A percentile compares a stretch with the other conserved stretches of the same genome.
These are phyloP conservation scores for Hylia prasina DNA, from an alignment of 2,113 vertebrate genomes.

Conservation along the genomic window DNA sequence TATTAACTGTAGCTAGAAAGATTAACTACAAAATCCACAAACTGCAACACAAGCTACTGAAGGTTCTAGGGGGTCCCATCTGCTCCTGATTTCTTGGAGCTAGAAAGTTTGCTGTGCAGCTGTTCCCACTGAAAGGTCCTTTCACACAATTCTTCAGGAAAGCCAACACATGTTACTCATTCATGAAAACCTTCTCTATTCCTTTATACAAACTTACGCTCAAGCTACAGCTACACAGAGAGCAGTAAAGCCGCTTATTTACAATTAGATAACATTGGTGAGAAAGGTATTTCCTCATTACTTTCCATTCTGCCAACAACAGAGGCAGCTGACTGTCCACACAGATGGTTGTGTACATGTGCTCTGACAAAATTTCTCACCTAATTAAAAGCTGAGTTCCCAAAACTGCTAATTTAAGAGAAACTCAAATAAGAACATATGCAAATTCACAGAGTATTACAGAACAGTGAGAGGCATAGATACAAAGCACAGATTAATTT, in stretches of 20 bases:
- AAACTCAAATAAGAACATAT: not conserved
- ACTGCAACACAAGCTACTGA: not conserved
- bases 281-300: not conserved
- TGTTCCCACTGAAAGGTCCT: slow-evolving; percentile 50
- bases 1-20: not conserved
- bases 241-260: not conserved
- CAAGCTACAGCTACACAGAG: not conserved
- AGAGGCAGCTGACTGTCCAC: not conserved
- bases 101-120: slow-evolving; percentile 12
- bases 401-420: not conserved
- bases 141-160: slow-evolving; percentile 15
- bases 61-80: not conserved
- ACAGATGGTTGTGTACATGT: not conserved
- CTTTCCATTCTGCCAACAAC: not conserved
- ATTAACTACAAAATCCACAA: not conserved
- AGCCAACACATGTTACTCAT: slow-evolving; percentile 3
- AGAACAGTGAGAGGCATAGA: not conserved
- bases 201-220: not conserved
- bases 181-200: slow-evolving; percentile 29
- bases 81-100: slow-evolving; percentile 19
- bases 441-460: not conserved
- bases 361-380: not conserved
- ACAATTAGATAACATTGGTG: not conserved
- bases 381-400: not conserved
- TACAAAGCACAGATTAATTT: not conserved